Evolutionary conservation across 2,797 vertebrate genomes (phyloP).

Genomic region (Sebastiscus albofasciatus): DNA sequence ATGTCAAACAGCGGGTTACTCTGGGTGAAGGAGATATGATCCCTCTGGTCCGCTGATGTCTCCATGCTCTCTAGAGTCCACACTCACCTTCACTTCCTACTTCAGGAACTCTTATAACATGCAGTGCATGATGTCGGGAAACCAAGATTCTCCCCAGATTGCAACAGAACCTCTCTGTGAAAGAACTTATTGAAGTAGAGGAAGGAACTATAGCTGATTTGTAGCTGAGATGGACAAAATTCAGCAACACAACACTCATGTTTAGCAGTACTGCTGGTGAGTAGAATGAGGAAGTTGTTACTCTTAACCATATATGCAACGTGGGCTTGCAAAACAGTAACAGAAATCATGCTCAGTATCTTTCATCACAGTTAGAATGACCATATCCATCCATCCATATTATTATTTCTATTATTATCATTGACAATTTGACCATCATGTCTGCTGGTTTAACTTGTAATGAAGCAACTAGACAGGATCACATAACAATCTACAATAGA

Average conservation of each 20-base stretch:
- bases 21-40: conserved; percentile 26
- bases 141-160: conserved; percentile 1
- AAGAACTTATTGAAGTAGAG: neutral
- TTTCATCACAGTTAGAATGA: neutral
- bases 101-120: conserved; percentile 17
- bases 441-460: neutral
- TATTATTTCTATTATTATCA: no score
- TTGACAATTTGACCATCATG: neutral
- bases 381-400: no score
- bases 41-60: conserved; percentile 24
- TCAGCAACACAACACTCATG: neutral
- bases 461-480: neutral
- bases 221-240: conserved; percentile 20
- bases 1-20: conserved; percentile 73
- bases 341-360: neutral
- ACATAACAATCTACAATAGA: neutral
- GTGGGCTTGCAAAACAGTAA: conserved; percentile 16
- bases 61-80: conserved; percentile 52
- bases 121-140: neutral
- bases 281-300: conserved; percentile 14
- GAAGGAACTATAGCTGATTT: conserved; percentile 12
- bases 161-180: neutral
- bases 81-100: neutral
- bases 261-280: neutral
- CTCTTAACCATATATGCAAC: neutral